Conservation (phyloP, 2,888 invertebrate genomes). For the Sialis lutaria region DNA sequence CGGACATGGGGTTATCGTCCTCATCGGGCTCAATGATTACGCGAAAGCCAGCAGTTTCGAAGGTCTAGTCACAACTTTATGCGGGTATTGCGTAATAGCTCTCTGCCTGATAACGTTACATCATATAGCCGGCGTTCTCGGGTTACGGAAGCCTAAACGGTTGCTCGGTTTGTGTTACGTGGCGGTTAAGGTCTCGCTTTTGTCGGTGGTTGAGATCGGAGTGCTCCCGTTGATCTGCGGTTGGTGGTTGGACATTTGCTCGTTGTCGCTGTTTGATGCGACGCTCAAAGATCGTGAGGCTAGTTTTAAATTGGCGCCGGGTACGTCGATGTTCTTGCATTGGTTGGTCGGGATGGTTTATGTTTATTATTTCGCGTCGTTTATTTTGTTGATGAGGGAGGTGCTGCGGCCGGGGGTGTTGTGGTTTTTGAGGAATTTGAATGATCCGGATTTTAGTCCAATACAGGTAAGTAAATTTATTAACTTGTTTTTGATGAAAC, state of each 20-base stretch:
- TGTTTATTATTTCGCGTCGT: constrained; percentile 98
- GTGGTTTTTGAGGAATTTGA: constrained; percentile 95
- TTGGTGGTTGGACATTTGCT: constrained; percentile 99
- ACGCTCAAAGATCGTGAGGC: constrained; percentile 73
- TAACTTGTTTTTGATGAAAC: neutral
- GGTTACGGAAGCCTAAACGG: constrained; percentile 62
- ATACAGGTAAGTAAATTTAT: constrained; percentile 51
- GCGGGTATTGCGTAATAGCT: constrained; percentile 88
- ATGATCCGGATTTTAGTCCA: constrained; percentile 98
- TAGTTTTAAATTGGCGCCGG: constrained; percentile 80
- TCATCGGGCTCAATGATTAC: constrained; percentile 47
- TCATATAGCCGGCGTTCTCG: constrained; percentile 61
- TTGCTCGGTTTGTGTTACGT: constrained; percentile 87
- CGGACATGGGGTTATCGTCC: constrained; percentile 66
- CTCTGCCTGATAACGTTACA: constrained; percentile 67
- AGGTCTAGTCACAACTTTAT: constrained; percentile 77
- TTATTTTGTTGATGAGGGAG: constrained; percentile 80
- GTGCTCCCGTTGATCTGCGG: constrained; percentile 93
- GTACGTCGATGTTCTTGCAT: constrained; percentile 94
- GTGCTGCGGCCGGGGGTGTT: constrained; percentile 91
- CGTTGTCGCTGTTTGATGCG: constrained; percentile 80
- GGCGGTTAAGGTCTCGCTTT: constrained; percentile 76
- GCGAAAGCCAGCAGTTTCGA: constrained; percentile 74
- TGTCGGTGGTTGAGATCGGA: constrained; percentile 94
- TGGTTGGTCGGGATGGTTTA: constrained; percentile 99